These are phyloP conservation scores for Rousettus leschenaultii DNA, from an alignment of 2,113 vertebrate genomes.

Conservation along the genomic window DNA sequence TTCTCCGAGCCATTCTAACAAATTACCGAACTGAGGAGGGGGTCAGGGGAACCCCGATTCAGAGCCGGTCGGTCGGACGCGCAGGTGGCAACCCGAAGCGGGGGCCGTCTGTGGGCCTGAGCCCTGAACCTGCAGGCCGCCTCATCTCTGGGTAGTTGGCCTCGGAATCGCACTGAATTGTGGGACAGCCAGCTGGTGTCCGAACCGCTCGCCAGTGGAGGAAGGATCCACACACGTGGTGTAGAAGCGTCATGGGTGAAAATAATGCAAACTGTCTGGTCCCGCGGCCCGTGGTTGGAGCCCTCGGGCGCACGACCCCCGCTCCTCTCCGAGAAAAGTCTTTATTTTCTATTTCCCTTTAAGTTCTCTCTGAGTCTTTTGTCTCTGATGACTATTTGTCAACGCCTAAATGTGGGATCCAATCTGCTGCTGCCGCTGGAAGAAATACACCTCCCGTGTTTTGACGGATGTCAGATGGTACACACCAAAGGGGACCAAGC, in stretches of 20 bases:
- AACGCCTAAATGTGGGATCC: background rate
- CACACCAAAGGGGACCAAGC: background rate
- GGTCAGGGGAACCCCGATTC: too few relatives aligned
- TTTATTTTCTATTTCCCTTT: background rate
- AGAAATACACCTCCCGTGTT: background rate
- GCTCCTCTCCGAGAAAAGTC: too few relatives aligned
- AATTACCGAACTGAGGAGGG: too few relatives aligned
- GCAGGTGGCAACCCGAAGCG: too few relatives aligned
- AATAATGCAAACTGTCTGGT: background rate
- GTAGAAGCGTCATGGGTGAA: background rate
- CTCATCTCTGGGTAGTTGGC: background rate
- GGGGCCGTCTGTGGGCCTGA: too few relatives aligned
- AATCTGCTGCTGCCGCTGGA: background rate
- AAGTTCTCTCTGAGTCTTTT: background rate
- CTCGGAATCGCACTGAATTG: background rate
- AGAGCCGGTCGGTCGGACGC: too few relatives aligned
- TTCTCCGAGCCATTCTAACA: background rate
- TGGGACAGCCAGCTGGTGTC: background rate
- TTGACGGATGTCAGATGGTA: background rate
- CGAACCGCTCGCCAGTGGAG: too few relatives aligned
- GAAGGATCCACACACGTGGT: background rate
- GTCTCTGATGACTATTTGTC: background rate
- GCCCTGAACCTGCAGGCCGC: background rate
- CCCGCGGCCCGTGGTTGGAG: background rate
- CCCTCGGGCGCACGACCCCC: background rate